These are phyloP conservation scores for Pangasius krempfi DNA, from an alignment of 2,797 vertebrate species.

Conservation along the genomic window DNA sequence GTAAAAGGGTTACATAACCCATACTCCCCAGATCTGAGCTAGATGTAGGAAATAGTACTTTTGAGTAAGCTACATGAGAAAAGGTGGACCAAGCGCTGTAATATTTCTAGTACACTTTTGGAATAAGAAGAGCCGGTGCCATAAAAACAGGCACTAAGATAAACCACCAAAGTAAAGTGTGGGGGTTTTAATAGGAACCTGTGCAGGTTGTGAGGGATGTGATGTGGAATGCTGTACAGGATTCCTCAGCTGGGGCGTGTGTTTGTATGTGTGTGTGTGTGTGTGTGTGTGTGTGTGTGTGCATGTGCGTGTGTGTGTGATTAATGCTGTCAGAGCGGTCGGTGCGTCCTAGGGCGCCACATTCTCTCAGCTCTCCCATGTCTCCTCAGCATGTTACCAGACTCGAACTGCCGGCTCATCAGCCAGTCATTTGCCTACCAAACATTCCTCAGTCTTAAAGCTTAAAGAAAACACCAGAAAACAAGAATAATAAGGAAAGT, in stretches of 20 bases:
- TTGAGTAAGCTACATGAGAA: constrained; percentile 20
- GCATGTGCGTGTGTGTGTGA: constrained; percentile 9
- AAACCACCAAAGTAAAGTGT: not conserved
- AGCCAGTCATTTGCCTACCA: constrained; percentile 56
- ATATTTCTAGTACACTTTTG: constrained; percentile 38
- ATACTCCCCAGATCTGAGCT: not conserved
- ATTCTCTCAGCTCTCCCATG: constrained; percentile 49
- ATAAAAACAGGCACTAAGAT: not conserved
- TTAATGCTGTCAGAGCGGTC: constrained; percentile 59
- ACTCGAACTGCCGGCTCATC: constrained; percentile 39
- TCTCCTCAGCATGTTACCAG: constrained; percentile 55
- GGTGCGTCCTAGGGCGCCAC: constrained; percentile 46
- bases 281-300: constrained; percentile 32
- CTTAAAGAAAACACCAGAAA: constrained; percentile 33
- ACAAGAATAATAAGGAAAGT: constrained; percentile 38
- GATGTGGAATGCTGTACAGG: constrained; percentile 46
- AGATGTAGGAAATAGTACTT: constrained; percentile 27
- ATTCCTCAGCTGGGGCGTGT: constrained; percentile 38
- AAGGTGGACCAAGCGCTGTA: constrained; percentile 9
- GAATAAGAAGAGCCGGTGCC: constrained; percentile 28
- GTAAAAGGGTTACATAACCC: constrained; percentile 13
- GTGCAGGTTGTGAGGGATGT: constrained; percentile 29
- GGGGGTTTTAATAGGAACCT: constrained; percentile 7
- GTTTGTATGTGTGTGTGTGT: constrained; percentile 13
- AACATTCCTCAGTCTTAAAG: constrained; percentile 59